A percentile compares a stretch with the other conserved stretches of the same genome.
phyloP scores from a whole-genome alignment of 2,888 invertebrate species.

The Microplitis manilae region DNA sequence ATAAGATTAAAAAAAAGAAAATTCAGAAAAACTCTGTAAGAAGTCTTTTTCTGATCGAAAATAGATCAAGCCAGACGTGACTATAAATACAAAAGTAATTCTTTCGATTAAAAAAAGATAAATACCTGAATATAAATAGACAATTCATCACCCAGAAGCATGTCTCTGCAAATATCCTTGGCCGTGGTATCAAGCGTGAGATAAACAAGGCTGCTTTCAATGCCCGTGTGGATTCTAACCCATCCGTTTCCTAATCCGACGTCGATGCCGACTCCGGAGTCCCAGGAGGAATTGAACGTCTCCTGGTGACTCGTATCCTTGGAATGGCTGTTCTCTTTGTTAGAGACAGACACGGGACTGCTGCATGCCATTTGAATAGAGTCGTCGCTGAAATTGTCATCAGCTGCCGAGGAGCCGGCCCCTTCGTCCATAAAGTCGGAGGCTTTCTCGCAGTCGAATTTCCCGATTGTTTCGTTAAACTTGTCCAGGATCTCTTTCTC shows the following conservation, averaged over 20 bases:
- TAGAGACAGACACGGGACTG: conserved; percentile 46
- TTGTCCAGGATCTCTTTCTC: conserved; percentile 60
- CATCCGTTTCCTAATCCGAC: conserved; percentile 75
- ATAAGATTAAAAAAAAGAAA: too few species aligned
- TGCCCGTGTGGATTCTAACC: conserved; percentile 78
- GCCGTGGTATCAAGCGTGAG: conserved; percentile 76
- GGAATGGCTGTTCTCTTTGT: conserved; percentile 40
- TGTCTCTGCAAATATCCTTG: conserved; percentile 71
- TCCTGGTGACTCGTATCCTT: conserved; percentile 53
- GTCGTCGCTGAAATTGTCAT: conserved; percentile 62
- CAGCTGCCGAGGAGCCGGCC: conserved; percentile 29
- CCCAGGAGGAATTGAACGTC: conserved; percentile 67
- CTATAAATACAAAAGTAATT: background rate
- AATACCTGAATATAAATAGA: conserved; percentile 68
- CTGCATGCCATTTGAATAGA: conserved; percentile 56
- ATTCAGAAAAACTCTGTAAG: too few species aligned
- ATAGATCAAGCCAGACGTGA: background rate
- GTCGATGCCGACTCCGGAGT: conserved; percentile 73
- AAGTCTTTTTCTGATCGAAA: background rate
- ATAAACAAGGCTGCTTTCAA: conserved; percentile 76
- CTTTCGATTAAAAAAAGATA: background rate
- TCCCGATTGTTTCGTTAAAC: conserved; percentile 65
- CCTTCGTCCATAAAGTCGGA: conserved; percentile 41
- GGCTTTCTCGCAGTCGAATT: conserved; percentile 54
- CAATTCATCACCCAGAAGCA: conserved; percentile 72